phyloP scores from a whole-genome alignment of 2,797 vertebrate genomes.

The Sebastes glaucus region DNA sequence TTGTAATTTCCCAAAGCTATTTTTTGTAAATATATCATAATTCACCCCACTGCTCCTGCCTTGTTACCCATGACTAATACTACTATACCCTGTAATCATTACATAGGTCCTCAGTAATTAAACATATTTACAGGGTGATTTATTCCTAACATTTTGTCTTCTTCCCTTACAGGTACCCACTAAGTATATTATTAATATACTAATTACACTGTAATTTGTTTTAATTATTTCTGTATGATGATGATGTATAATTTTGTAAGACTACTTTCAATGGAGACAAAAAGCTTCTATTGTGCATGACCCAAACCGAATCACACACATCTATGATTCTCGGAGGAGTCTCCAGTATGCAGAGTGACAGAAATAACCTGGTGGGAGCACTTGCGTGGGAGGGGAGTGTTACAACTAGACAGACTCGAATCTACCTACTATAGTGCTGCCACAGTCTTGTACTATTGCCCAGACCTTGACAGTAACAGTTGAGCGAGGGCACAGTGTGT shows the following conservation, averaged over 20 bases:
- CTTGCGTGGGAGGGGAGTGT: constrained; percentile 36
- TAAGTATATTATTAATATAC: neutral
- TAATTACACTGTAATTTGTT: neutral
- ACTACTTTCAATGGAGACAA: neutral
- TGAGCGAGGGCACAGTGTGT: constrained; percentile 22
- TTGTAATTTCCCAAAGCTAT: neutral
- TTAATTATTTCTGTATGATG: neutral
- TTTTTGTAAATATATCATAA: neutral
- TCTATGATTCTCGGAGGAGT: constrained; percentile 13
- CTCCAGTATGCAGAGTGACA: constrained; percentile 30
- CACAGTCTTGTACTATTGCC: constrained; percentile 10
- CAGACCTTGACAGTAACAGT: constrained; percentile 28
- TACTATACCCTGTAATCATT: neutral
- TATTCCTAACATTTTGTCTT: neutral
- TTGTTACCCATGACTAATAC: neutral
- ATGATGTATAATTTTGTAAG: neutral
- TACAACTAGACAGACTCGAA: constrained; percentile 38
- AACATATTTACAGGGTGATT: neutral
- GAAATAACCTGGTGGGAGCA: constrained; percentile 49
- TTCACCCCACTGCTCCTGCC: neutral
- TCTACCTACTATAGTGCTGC: constrained; percentile 23
- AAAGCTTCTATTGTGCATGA: neutral
- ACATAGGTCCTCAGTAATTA: neutral
- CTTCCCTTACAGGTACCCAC: neutral
- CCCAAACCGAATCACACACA: constrained; percentile 21